Conservation (phyloP, 2,113 vertebrate genomes). For the Patagioenas fasciata region DNA sequence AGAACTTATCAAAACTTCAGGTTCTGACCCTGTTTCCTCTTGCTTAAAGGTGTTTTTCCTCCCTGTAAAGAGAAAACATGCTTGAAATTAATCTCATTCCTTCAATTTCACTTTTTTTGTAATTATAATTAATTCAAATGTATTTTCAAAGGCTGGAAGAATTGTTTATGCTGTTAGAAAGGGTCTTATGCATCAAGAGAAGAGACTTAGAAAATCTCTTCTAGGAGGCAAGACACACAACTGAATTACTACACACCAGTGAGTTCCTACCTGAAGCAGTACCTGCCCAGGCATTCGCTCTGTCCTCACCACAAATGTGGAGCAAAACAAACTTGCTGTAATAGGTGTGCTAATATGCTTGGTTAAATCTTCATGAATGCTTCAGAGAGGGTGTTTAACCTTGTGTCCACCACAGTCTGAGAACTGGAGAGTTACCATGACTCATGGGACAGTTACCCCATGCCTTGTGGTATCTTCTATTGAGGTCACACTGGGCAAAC, state of each 20-base stretch:
- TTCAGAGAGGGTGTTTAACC: background rate
- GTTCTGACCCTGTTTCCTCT: background rate
- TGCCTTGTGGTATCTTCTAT: background rate
- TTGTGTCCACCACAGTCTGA: background rate
- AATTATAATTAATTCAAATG: background rate
- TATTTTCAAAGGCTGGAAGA: background rate
- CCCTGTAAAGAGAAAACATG: accelerated
- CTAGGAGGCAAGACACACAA: background rate
- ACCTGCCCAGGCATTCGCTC: background rate
- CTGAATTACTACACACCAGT: background rate
- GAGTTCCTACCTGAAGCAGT: background rate
- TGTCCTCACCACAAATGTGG: background rate
- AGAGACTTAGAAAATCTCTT: background rate
- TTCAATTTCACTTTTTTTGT: background rate
- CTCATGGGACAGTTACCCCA: background rate
- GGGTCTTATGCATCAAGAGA: background rate
- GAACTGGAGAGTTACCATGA: background rate
- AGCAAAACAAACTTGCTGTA: background rate
- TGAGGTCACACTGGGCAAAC: background rate
- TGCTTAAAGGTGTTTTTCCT: background rate
- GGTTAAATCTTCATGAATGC: background rate
- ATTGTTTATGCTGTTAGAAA: background rate
- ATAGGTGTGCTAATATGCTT: background rate
- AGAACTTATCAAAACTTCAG: background rate
- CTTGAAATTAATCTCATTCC: background rate